Conservation (phyloP, 2,113 vertebrate species). For the Mustela nigripes region DNA sequence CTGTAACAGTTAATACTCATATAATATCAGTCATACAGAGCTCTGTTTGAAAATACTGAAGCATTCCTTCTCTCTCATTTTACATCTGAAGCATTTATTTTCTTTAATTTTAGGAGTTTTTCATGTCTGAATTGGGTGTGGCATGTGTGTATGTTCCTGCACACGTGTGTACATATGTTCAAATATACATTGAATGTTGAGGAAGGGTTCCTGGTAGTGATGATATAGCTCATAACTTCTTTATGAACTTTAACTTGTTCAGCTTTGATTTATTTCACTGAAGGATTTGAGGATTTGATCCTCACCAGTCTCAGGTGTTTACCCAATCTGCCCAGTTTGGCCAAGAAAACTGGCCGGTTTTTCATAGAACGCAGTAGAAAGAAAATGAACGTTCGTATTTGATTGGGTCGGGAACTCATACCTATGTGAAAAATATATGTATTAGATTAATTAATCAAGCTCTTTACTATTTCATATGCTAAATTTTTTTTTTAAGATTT, state of each 20-base stretch:
- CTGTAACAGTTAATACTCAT: neutral
- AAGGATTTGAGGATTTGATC: conserved; percentile 25
- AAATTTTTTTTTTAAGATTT: neutral
- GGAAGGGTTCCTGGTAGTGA: neutral
- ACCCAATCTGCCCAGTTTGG: neutral
- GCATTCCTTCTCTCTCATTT: neutral
- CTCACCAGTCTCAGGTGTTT: neutral
- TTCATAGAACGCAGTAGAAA: neutral
- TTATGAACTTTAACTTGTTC: conserved; percentile 5
- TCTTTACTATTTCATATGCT: neutral
- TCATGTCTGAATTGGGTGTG: neutral
- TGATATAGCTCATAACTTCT: neutral
- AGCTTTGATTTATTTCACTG: neutral
- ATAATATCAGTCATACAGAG: neutral
- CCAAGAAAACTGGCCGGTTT: neutral
- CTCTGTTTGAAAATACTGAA: neutral
- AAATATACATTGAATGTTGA: neutral
- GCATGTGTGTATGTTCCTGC: neutral
- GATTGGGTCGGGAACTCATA: neutral
- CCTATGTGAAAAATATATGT: neutral
- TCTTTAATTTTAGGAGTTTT: neutral
- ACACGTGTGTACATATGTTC: neutral
- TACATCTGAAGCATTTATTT: neutral
- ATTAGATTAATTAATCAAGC: neutral
- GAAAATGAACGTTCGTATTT: neutral